Conservation (phyloP, 2,888 invertebrate genomes). For the Trichopria drosophilae region DNA sequence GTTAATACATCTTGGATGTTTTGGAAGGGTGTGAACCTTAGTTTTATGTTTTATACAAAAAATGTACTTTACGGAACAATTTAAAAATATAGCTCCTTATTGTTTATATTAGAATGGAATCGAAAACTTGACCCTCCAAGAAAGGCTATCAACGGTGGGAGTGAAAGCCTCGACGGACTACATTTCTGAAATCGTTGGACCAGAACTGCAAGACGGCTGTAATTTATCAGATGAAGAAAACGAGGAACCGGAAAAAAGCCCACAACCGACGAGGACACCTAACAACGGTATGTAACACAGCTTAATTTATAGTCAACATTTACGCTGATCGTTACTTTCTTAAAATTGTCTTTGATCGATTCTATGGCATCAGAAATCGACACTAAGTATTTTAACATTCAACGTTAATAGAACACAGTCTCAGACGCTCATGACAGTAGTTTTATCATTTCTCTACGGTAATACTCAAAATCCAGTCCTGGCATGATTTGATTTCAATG, state of each 20-base stretch:
- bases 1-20: too few relatives aligned
- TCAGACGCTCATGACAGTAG: too few relatives aligned
- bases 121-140: constrained; percentile 51
- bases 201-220: constrained; percentile 55
- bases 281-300: constrained; percentile 23
- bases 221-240: constrained; percentile 56
- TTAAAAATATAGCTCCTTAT: constrained; percentile 7
- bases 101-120: constrained; percentile 46
- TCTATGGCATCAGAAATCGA: too few relatives aligned
- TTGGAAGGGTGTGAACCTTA: neutral
- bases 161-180: constrained; percentile 54
- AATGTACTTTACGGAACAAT: neutral
- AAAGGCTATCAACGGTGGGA: constrained; percentile 50
- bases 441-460: too few relatives aligned
- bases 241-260: constrained; percentile 48
- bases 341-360: too few relatives aligned
- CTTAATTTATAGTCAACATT: neutral
- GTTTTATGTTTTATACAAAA: too few relatives aligned
- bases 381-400: too few relatives aligned
- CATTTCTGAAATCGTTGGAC: constrained; percentile 55
- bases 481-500: too few relatives aligned
- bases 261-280: constrained; percentile 53
- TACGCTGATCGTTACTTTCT: neutral
- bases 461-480: too few relatives aligned
- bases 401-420: constrained; percentile 4